These are phyloP conservation scores for Podarcis siculus DNA, from an alignment of 2,797 vertebrate species.

Conservation along the genomic window DNA sequence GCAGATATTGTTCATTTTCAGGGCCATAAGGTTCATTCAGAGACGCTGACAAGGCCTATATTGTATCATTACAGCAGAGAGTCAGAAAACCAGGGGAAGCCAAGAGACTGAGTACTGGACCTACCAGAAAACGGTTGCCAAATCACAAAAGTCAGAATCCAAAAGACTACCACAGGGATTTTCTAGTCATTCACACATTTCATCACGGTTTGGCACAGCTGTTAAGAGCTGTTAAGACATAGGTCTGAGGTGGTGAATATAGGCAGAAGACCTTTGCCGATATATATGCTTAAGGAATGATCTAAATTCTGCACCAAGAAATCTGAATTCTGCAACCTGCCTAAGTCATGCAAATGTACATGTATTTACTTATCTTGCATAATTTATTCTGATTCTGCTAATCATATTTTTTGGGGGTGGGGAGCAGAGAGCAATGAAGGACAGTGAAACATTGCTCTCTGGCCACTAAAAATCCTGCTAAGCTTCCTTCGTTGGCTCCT, in stretches of 20 bases:
- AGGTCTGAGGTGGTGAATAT: background rate
- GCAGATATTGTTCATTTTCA: background rate
- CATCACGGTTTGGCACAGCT: background rate
- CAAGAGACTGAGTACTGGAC: background rate
- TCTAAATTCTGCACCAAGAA: background rate
- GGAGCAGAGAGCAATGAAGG: too few species aligned
- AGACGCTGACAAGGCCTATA: background rate
- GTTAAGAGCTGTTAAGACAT: background rate
- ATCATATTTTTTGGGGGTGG: too few species aligned
- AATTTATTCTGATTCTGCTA: background rate
- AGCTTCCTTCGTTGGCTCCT: background rate
- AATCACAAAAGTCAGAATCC: background rate
- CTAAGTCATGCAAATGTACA: background rate
- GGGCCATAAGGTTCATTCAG: background rate
- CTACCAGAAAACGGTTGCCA: background rate
- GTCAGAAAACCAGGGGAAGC: background rate
- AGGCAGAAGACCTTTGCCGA: background rate
- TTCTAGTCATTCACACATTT: background rate
- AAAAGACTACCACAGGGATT: background rate
- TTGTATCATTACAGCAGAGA: background rate
- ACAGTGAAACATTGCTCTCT: too few species aligned
- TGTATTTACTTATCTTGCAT: background rate
- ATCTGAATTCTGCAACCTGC: background rate
- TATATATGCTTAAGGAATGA: background rate
- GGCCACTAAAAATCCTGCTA: too few species aligned